These are phyloP conservation scores for Triplophysa tibetana DNA, from an alignment of 2,113 vertebrate species.

Conservation along the genomic window DNA sequence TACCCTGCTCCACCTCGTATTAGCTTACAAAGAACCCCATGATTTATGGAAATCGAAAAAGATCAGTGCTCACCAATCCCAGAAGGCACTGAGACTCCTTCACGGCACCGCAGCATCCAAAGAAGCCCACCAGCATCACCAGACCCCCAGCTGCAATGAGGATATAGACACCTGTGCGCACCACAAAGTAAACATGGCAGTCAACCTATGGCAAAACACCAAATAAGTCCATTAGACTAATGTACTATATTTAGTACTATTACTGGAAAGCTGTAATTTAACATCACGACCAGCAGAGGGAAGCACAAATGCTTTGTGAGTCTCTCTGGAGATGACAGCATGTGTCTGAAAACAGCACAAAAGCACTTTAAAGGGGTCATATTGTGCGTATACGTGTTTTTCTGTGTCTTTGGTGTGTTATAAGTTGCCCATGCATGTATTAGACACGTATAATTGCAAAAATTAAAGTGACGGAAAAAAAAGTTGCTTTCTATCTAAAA, in stretches of 20 bases:
- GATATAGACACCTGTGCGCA: slow-evolving; percentile 85
- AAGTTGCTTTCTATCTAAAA: too few species aligned
- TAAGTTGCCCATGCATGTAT: too few species aligned
- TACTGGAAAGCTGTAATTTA: not conserved
- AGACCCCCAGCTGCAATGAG: slow-evolving; percentile 88
- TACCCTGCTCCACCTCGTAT: too few species aligned
- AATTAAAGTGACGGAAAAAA: too few species aligned
- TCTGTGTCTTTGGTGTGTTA: too few species aligned
- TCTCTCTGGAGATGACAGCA: not conserved
- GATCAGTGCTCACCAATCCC: slow-evolving; percentile 83
- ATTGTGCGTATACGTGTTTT: too few species aligned
- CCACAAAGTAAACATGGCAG: not conserved
- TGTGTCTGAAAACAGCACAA: not conserved
- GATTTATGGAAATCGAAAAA: too few species aligned
- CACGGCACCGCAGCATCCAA: slow-evolving; percentile 93
- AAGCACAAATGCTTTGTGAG: slow-evolving; percentile 33
- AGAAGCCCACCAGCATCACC: slow-evolving; percentile 93
- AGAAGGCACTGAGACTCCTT: slow-evolving; percentile 94
- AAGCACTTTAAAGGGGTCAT: not conserved
- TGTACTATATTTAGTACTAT: too few species aligned
- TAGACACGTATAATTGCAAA: too few species aligned
- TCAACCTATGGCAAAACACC: not conserved
- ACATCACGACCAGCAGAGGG: slow-evolving; percentile 56
- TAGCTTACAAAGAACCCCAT: too few species aligned
- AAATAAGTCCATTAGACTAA: not conserved